Base-by-base conservation (phyloP, 2,797 vertebrate species). In the Eulemur mongoz region DNA sequence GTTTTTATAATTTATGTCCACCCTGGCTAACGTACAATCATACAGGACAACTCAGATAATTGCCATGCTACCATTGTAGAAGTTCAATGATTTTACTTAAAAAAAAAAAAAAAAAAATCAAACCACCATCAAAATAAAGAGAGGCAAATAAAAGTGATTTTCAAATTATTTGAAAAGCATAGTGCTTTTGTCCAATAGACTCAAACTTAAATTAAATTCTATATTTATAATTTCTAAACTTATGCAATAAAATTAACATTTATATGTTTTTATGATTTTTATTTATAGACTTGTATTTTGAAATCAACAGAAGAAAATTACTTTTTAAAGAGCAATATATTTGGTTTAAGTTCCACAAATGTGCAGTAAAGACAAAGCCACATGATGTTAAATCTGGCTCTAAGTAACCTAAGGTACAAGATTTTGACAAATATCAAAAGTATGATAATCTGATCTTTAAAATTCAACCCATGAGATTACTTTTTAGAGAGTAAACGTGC, bases 301-400 rank as follows among this genome's bases (percentile, higher is more conserved):
- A 50, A 81, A 89, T 84, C 81, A 72, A 65, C 13, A 86, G 50
- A 45, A 93, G 72, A 79, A 92, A 72, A 79, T 85, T 86, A 65
- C 40, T 40, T 94, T 95, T 95, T 84, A 78, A 86, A 0, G 0
- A 18, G 93, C 35, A 82, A 96, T 67, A 13, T 92, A 50, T 93
- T 85, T 97, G 93, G 97, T 88, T 95, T 93, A 73, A 95, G 65
- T 76, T 80, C 91, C 79, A 91, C 25, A 0, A 32, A 38, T 63
- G 75, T 61, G 7, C n/a, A 38, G 73, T 97, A 94, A 94, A 95
- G 91, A 97, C 78, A 88, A 70, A 94, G 94, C 97, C 59, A 92
- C 54, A 88, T 79, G 96, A 96, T 95, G 76, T 80, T 88, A 96
- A 96, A 88, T 96, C 85, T 91, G 95, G 90, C 96, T 98, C 97